Conservation (phyloP, 2,888 invertebrate species). For the Helicoverpa assulta region DNA sequence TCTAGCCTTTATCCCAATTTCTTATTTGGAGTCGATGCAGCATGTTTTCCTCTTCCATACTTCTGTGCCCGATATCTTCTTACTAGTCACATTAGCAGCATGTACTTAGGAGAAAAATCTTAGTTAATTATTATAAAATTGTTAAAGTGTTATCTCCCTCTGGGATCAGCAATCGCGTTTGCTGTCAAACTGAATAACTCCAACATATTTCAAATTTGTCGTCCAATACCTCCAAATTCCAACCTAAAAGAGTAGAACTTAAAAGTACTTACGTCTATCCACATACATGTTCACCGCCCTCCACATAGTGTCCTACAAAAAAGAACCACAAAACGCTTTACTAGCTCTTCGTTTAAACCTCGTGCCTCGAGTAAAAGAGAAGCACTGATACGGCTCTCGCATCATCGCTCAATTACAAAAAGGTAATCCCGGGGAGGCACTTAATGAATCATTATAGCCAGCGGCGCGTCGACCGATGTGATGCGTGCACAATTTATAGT, state of each 20-base stretch:
- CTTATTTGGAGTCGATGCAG: too few relatives aligned
- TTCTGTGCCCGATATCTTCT: too few relatives aligned
- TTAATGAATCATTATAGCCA: slow-evolving; percentile 89
- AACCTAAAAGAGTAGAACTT: slow-evolving; percentile 7
- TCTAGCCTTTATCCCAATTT: too few relatives aligned
- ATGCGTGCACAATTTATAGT: slow-evolving; percentile 82
- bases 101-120: too few relatives aligned
- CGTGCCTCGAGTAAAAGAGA: slow-evolving; percentile 77
- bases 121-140: too few relatives aligned
- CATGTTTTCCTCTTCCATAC: too few relatives aligned
- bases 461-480: slow-evolving; percentile 78
- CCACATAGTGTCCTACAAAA: slow-evolving; percentile 35
- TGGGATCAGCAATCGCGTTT: too few relatives aligned
- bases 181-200: too few relatives aligned
- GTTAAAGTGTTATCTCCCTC: too few relatives aligned
- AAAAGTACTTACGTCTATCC: slow-evolving; percentile 1
- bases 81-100: too few relatives aligned
- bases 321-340: slow-evolving; percentile 46
- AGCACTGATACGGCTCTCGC: slow-evolving; percentile 86
- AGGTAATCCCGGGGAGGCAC: slow-evolving; percentile 89
- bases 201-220: background rate
- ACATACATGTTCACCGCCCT: slow-evolving; percentile 4
- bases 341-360: slow-evolving; percentile 59
- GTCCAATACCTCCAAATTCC: background rate
- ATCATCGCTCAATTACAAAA: slow-evolving; percentile 90